Base-by-base conservation (phyloP, 2,797 vertebrate species). In the Bothrops alternatus region DNA sequence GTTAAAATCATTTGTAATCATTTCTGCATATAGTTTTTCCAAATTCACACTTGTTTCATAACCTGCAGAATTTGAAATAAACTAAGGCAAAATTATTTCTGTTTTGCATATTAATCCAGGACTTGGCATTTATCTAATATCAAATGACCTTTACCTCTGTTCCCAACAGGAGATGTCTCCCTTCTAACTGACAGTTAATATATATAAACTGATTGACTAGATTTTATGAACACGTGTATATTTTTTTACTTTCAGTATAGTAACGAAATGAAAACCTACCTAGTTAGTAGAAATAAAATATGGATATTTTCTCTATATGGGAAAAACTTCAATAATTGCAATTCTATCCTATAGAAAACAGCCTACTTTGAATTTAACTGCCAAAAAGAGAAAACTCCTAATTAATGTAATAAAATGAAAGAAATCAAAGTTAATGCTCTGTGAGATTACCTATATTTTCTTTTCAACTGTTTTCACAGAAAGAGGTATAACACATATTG, bases 401-500 rank as follows among this genome's bases (percentile, higher is more conserved):
- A 91, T 26, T 88, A 88, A 57, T 92, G 56, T 65, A 37, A 88
- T 92, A 63, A 96, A 96, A 93, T 37, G 58, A 32, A 85, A 82
- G 91, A 92, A 82, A 94, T 89, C 63, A 91, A 91, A 92, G 26
- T 25, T 57, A 8, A 57, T 58, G 47, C 65, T 90, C 87, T 47
- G 90, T 3, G 50, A 89, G 60, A 61, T 0, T 28, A 91, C 93
- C 89, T 88, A 93, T 58, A 87, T 96, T 95, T 94, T 93, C 87
- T 91, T 96, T 94, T 93, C 82, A 92, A 90, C 42, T 95, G 61
- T 90, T 56, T 90, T 96, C 91, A 96, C 90, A 85, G 87, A 47
- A 95, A 94, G 90, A 95, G 94, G 96, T 95, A 93, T 94, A 92
- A 95, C 93, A 94, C 92, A 86, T 61, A 91, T 95, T 96, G 91